Base-by-base conservation (phyloP, 2,113 vertebrate genomes). In the Zingel zingel region DNA sequence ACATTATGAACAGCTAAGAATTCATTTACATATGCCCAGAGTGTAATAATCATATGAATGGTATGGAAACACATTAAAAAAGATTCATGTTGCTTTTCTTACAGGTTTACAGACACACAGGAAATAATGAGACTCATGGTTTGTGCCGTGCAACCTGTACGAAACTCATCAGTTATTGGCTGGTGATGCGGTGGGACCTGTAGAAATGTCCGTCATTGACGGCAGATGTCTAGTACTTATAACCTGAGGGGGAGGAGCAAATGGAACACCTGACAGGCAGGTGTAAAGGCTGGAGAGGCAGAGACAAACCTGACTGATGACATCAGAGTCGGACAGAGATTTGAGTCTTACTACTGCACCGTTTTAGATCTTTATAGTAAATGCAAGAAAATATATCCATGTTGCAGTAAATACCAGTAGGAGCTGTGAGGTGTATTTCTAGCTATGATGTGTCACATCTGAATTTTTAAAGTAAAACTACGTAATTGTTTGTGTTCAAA, bases 11-110 rank as follows among this genome's bases (percentile, higher is more conserved):
- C 87, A 93, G 78, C 86, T 81, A 81, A 86, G 61, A 89, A 59
- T 85, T 89, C 14, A 91, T 90, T 86, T 94, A 92, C 85, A 92
- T 92, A 89, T 92, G 91, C 87, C 89, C 93, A 89, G 77, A 83
- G 74, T 90, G 79, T 81, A 79, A 82, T 70, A 76, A 82, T 80
- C 77, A 71, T 70, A 56, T 51, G 75, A 82, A 86, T 81, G 67
- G 51, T 7, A 65, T 81, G 81, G 85, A 86, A 58, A 79, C 18
- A 54, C 3, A 0, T 80, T 65, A 61, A 81, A 84, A 75, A 83
- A 81, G 39, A 25, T 62, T 56, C 0, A 47, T 36, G 56, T 77
- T 27, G 15, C 27, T 59, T 65, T 63, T 54, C 16, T 0, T 7
- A 73, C 50, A 82, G 72, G 69, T 21, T 72, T 36, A 89, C 50